Evolutionary conservation across 2,113 vertebrate genomes (phyloP).

Genomic region (Ophthalmolycus amberensis): DNA sequence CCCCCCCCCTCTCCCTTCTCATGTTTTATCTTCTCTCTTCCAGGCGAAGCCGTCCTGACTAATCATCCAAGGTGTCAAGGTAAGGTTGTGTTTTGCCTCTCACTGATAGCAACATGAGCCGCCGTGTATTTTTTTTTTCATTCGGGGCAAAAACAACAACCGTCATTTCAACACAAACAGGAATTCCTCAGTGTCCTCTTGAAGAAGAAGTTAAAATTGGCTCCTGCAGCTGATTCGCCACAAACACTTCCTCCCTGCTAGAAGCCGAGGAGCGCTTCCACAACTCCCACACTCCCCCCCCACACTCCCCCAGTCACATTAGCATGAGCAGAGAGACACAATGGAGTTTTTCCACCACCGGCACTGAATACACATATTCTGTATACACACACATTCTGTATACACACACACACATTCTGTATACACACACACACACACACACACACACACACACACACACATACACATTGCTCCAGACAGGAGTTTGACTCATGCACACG

Average conservation of each 20-base stretch:
- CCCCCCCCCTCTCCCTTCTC: background rate
- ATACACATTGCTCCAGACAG: constrained; percentile 12
- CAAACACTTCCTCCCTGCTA: constrained; percentile 43
- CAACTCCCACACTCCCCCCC: constrained; percentile 52
- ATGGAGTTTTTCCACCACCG: constrained; percentile 49
- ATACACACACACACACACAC: background rate
- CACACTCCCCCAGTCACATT: constrained; percentile 55
- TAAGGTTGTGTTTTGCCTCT: constrained; percentile 50
- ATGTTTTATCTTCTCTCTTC: constrained; percentile 66
- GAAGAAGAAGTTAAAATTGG: constrained; percentile 54
- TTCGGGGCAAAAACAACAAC: constrained; percentile 8
- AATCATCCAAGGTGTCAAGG: constrained; percentile 69
- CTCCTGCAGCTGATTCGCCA: constrained; percentile 23
- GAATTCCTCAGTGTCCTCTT: constrained; percentile 39
- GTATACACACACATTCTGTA: constrained; percentile 6
- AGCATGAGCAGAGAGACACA: constrained; percentile 55
- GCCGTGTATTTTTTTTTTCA: constrained; percentile 24
- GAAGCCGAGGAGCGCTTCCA: constrained; percentile 12
- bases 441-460: constrained; percentile 7
- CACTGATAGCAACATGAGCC: constrained; percentile 30
- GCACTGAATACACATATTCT: constrained; percentile 22
- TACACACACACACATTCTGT: background rate
- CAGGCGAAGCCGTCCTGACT: constrained; percentile 67
- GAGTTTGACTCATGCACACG: constrained; percentile 20
- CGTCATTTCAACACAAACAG: constrained; percentile 26